Evolutionary conservation across 2,797 vertebrate genomes (phyloP).

Genomic region (Tolypeutes matacus): DNA sequence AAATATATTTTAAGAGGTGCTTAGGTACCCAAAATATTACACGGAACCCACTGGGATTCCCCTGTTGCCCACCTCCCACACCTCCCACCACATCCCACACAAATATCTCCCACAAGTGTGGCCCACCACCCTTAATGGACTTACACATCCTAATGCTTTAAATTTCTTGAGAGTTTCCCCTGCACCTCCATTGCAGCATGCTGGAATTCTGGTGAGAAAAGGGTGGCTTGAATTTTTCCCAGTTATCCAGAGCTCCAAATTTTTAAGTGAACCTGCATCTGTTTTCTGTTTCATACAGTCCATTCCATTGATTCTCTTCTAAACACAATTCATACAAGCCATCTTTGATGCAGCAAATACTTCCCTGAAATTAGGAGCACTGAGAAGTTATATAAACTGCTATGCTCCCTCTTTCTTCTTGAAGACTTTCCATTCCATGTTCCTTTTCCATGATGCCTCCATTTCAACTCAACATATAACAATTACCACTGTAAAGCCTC

Average conservation of each 20-base stretch:
- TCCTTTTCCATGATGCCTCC: background rate
- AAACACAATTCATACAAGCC: background rate
- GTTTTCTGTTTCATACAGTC: background rate
- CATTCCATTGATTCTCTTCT: background rate
- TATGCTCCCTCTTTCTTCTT: background rate
- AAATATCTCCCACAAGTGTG: no score
- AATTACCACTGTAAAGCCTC: background rate
- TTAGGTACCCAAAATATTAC: no score
- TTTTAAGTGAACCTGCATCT: accelerated
- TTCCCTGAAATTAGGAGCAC: background rate
- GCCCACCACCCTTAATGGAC: no score
- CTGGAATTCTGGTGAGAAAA: background rate
- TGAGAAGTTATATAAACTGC: background rate
- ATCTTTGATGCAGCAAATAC: background rate
- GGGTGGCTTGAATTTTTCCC: background rate
- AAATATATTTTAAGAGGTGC: no score
- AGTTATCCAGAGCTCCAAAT: background rate
- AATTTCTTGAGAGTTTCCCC: background rate
- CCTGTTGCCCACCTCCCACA: no score
- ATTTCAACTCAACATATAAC: background rate
- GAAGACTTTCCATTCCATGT: accelerated
- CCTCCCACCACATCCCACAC: no score
- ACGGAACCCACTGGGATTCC: no score
- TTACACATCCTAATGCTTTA: no score
- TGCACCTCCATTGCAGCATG: background rate